Evolutionary conservation across 2,888 invertebrate species (phyloP).

Genomic region (Arrhopalites spinosus): DNA sequence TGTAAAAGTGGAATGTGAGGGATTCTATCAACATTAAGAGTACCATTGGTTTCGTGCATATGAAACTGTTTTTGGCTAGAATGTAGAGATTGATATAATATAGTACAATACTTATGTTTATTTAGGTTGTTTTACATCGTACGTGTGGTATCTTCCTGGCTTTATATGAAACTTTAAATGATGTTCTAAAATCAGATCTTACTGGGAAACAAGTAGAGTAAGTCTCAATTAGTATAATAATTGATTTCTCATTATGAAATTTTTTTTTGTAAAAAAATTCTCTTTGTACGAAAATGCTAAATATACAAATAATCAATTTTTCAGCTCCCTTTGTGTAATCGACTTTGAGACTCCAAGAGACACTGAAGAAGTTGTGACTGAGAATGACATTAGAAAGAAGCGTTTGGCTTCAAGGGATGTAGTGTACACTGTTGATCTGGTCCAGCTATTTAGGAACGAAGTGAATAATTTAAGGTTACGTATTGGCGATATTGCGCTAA

Average conservation of each 20-base stretch:
- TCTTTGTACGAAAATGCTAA: neutral
- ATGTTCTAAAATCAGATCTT: constrained; percentile 75
- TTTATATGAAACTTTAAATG: constrained; percentile 77
- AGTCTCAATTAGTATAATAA: constrained; percentile 53
- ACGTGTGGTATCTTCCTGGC: constrained; percentile 75
- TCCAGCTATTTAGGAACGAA: constrained; percentile 62
- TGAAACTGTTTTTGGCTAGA: no score
- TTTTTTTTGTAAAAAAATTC: no score
- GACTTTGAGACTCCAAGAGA: constrained; percentile 58
- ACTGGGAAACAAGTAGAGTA: constrained; percentile 67
- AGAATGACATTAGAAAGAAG: constrained; percentile 75
- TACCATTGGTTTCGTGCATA: no score
- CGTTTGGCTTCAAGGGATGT: constrained; percentile 75
- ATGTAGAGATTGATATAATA: neutral
- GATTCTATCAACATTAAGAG: no score
- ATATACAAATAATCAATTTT: constrained; percentile 13
- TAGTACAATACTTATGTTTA: constrained; percentile 66
- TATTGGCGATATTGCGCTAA: constrained; percentile 75
- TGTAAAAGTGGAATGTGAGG: no score
- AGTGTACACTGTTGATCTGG: constrained; percentile 75
- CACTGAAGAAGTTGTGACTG: constrained; percentile 66
- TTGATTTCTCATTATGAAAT: neutral
- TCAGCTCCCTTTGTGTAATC: constrained; percentile 54
- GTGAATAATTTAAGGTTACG: constrained; percentile 72
- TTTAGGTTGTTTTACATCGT: constrained; percentile 72